Evolutionary conservation across 2,113 vertebrate species (phyloP).

Genomic region (Lycocorax pyrrhopterus): DNA sequence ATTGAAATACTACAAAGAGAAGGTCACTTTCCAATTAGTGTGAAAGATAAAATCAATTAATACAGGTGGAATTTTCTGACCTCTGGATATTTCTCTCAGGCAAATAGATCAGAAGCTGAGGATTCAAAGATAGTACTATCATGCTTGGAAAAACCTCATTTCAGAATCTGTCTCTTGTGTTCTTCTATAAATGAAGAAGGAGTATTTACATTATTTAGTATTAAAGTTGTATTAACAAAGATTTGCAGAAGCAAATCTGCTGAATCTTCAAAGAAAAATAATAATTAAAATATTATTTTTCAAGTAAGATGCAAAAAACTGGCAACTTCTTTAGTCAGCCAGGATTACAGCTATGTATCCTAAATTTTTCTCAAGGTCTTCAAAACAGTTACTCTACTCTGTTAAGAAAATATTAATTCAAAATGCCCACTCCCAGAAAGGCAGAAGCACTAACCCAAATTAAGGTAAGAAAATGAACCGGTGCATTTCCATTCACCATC

Average conservation of each 20-base stretch:
- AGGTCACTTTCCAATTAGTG: neutral
- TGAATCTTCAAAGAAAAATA: neutral
- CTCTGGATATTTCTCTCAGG: neutral
- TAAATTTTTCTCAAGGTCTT: neutral
- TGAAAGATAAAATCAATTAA: neutral
- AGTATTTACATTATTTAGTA: neutral
- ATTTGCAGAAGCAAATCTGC: neutral
- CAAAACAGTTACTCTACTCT: neutral
- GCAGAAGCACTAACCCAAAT: conserved; percentile 82
- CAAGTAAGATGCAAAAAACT: neutral
- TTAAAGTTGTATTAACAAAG: neutral
- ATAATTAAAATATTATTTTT: neutral
- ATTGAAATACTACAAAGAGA: neutral
- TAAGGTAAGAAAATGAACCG: conserved; percentile 85
- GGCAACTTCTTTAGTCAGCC: neutral
- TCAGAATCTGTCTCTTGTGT: neutral
- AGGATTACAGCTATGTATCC: neutral
- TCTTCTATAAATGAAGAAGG: neutral
- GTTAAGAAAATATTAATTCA: conserved; percentile 5
- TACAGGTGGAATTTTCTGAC: neutral
- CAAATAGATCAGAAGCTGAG: neutral
- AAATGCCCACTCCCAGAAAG: neutral
- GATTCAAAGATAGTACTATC: neutral
- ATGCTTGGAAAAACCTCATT: neutral
- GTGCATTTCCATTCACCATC: conserved; percentile 92